A percentile compares a stretch with the other conserved stretches of the same genome.
phyloP scores from a whole-genome alignment of 2,888 invertebrate genomes.

The Rhagonycha fulva region DNA sequence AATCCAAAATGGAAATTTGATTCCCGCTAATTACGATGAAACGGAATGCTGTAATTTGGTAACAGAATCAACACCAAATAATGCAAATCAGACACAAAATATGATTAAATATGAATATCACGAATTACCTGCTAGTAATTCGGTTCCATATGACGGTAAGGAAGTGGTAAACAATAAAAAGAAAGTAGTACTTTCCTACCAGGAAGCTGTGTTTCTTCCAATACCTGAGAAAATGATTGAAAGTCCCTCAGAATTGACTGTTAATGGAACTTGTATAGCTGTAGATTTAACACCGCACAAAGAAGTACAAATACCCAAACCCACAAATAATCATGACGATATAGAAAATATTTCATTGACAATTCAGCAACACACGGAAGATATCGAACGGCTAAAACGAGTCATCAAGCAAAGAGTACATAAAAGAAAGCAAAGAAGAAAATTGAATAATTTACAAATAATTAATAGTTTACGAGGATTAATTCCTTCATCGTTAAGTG shows the following conservation, averaged over 20 bases:
- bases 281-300: background rate
- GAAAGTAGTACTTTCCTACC: background rate
- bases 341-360: constrained; percentile 7
- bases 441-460: constrained; percentile 32
- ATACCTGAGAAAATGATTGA: background rate
- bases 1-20: constrained; percentile 47
- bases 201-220: background rate
- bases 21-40: constrained; percentile 34
- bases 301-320: background rate
- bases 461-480: constrained; percentile 42
- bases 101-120: background rate
- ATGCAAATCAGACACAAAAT: background rate
- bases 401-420: constrained; percentile 37
- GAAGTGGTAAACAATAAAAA: background rate
- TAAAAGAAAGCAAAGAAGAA: constrained; percentile 30
- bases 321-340: background rate
- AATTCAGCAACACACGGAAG: constrained; percentile 45
- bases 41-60: too few species aligned
- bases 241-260: background rate
- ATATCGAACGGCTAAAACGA: constrained; percentile 47
- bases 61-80: background rate
- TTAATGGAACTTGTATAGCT: background rate
- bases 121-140: background rate
- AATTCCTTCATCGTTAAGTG: constrained; percentile 45
- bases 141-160: background rate